Evolutionary conservation across 2,113 vertebrate species (phyloP), one percentile per base, ranked within the genome.

Genomic region (Acanthisitta chloris): DNA sequence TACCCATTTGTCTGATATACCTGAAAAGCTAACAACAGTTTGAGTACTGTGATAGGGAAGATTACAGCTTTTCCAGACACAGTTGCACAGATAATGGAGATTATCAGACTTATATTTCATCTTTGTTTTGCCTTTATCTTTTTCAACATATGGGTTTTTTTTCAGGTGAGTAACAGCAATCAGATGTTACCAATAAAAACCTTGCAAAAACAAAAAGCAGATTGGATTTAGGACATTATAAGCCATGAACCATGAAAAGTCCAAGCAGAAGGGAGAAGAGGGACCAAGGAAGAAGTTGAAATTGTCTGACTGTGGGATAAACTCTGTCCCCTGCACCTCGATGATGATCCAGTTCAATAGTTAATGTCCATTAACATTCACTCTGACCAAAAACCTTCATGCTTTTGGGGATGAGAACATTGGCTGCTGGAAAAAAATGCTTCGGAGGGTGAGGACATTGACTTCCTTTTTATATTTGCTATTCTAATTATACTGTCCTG

Each of bases 391-490:
- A 91, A 85, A 90, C 82, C 33, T 5, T 4, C 8, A 2, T 61
- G 65, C 5, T 89, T 94, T 85, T 12, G 58, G 38, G 33, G 34
- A 79, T 85, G 34, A 92, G 74, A 84, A 82, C 66, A 91, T 4
- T 55, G 72, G 62, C 71, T 92, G 81, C 36, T 94, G 91, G 86
- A 94, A 95, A 96, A 96, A 96, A 81, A 55, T 52, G 61, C 74
- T 94, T 92, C 80, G 66, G 66, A 88, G 89, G n/a, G 64, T 92
- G 78, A 95, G 79, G 81, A 82, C 74, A 90, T 62, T 1, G 14
- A 91, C 86, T 95, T 96, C 86, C 91, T 87, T 96, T 86, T 96
- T 91, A 49, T 90, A 88, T 95, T 96, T 85, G 81, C 87, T 80
- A 34, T 92, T 96, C 66, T 91, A 90, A 95, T 96, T 87, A 90